phyloP scores from a whole-genome alignment of 2,888 invertebrate genomes.

The Coelogynopora nodosa region DNA sequence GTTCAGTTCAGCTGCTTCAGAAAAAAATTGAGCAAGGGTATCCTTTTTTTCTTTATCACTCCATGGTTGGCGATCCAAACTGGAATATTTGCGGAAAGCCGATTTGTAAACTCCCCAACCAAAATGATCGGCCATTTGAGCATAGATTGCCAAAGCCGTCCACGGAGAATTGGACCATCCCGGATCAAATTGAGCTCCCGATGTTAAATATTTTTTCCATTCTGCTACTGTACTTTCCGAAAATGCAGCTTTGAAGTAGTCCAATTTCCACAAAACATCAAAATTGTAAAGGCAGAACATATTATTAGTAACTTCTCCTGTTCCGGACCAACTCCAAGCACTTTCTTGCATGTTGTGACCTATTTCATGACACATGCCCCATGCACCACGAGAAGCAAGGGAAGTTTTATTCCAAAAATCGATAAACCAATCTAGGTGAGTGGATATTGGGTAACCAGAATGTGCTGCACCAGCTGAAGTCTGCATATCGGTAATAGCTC shows the following conservation, averaged over 20 bases:
- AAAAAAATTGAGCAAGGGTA: conserved; percentile 49
- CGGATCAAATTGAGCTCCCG: conserved; percentile 45
- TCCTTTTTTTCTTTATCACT: conserved; percentile 48
- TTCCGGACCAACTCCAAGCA: conserved; percentile 50
- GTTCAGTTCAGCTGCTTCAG: conserved; percentile 47
- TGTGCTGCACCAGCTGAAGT: conserved; percentile 49
- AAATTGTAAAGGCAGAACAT: conserved; percentile 49
- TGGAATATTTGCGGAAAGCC: conserved; percentile 49
- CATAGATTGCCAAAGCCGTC: conserved; percentile 50
- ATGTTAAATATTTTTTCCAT: conserved; percentile 47
- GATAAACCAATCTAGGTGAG: conserved; percentile 40
- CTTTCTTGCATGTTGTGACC: conserved; percentile 51
- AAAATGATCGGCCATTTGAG: conserved; percentile 50
- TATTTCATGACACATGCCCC: conserved; percentile 52
- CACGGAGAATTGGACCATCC: conserved; percentile 48
- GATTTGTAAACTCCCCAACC: conserved; percentile 50
- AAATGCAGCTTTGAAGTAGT: conserved; percentile 10
- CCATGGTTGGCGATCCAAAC: conserved; percentile 44
- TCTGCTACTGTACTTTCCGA: neutral
- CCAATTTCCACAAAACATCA: conserved; percentile 2
- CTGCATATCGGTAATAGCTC: conserved; percentile 42
- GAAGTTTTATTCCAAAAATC: conserved; percentile 37
- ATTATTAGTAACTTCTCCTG: conserved; percentile 51
- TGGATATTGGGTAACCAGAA: conserved; percentile 52
- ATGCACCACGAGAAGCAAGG: conserved; percentile 46